Conservation (phyloP, 1,140 invertebrate species). For the Drosophila grimshawi region DNA sequence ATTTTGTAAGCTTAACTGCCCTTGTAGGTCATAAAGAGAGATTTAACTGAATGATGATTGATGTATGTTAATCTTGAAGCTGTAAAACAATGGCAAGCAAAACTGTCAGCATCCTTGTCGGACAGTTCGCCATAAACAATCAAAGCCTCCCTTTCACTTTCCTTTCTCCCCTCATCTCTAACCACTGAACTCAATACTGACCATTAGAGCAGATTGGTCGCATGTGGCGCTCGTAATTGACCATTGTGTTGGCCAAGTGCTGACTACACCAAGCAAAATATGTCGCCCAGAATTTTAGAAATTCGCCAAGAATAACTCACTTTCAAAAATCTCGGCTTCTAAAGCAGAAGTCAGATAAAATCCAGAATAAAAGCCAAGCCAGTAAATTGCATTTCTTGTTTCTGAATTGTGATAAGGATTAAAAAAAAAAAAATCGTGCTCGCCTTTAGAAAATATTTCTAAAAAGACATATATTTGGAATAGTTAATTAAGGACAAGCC, state of each 20-base stretch:
- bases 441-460: too few species aligned
- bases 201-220: slow-evolving; percentile 17
- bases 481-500: too few species aligned
- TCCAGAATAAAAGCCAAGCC: too few species aligned
- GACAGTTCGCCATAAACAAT: slow-evolving; percentile 41
- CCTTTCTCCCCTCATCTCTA: not conserved
- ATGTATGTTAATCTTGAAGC: slow-evolving; percentile 23
- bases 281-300: too few species aligned
- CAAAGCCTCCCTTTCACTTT: not conserved
- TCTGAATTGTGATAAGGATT: too few species aligned
- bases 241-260: slow-evolving; percentile 31
- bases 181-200: not conserved
- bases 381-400: too few species aligned
- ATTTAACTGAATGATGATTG: slow-evolving; percentile 21
- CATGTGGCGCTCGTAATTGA: slow-evolving; percentile 30
- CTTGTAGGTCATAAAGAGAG: slow-evolving; percentile 14
- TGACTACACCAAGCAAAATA: not conserved
- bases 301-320: too few species aligned
- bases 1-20: slow-evolving; percentile 8
- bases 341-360: too few species aligned
- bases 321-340: too few species aligned
- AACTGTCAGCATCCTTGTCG: slow-evolving; percentile 56
- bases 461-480: too few species aligned
- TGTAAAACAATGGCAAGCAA: slow-evolving; percentile 51
- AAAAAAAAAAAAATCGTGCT: too few species aligned